Base-by-base conservation (phyloP, 2,888 invertebrate genomes). In the Tenthredo livida region DNA sequence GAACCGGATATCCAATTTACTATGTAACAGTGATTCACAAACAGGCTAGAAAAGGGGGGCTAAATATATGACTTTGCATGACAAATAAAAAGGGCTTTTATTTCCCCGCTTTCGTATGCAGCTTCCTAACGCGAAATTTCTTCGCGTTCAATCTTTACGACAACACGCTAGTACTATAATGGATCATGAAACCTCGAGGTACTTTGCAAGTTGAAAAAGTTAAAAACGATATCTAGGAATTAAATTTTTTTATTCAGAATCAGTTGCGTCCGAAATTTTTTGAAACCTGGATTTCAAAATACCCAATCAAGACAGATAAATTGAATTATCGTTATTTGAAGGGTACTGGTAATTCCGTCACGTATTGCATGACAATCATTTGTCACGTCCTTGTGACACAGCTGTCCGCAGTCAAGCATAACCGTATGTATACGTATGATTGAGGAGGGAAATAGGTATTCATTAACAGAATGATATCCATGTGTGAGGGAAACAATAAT, bases 371-470 rank as follows among this genome's bases (percentile, higher is more conserved):
- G 2, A 25, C 61, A 9, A 61, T 61, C 25, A 25, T 61, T 61
- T 10, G 61, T 61, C 61, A 61, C 61, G 61, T 61, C 61, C 61
- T 61, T 61, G 61, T 61, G 10, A 25, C 61, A 61, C n/a, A 61
- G 25, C 25, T 61, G 61, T 21, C 61, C 3, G 61, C 61, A 25
- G 21, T 7, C 25, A 10, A 61, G 25, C 21, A 10, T 61, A 10
- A 61, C 25, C n/a, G 72, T 58, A 9, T 58, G 47, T 47, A 47
- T 12, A n/a, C 58, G 47, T 58, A n/a, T 58, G 58, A 58, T 47
- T 47, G 58, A 21, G 21, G 21, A 58, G 58, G n/a, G 9, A 58
- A 58, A 21, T 58, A 58, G 21, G n/a, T n/a, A 15, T 47, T 47
- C 47, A 47, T 47, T 47, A 47, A 47, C 47, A 47, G 12, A 47